Base-by-base conservation (phyloP, 2,888 invertebrate species). In the Ophion ellenae region DNA sequence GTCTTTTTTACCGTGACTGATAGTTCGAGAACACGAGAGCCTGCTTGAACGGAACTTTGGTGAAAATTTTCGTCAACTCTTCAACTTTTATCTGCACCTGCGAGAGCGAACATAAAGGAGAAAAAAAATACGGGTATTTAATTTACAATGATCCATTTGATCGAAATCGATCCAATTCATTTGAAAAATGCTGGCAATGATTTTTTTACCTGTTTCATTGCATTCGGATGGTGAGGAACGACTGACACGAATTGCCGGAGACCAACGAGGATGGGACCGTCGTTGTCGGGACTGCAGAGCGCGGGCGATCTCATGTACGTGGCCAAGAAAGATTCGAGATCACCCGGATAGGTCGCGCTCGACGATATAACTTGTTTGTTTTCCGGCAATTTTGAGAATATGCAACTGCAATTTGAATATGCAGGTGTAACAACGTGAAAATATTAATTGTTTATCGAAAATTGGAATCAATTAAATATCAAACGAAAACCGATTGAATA, bases 21-120 rank as follows among this genome's bases (percentile, higher is more conserved):
- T 97, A 97, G 93, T 98, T 98, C 83, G 97, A 97, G 94, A 99
- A 99, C 71, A 99, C 96, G 9, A 99, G 94, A 92, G 98, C 98
- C 94, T 99, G 99, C 80, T 97, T 97, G 92, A 98, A 99, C 24
- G 96, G 95, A 77, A 97, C 95, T 83, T 95, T 95, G 0, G 96
- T 95, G 77, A 99, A 95, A 78, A 99, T 95, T 89, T 96, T 95
- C 2, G 95, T 90, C 1, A 98, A 92, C 86, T 96, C 96, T 2
- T 95, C 95, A 90, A 96, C 95, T 94, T 97, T 97, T n/a, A 95
- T 94, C 88, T 93, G 91, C 3, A 93, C 90, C 94, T 94, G 78
- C 10, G 17, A 67, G 69, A 24, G n/a, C 9, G 66, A 67, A 67
- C 3, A 53, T 45, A 53, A 75, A 11, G 9, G 10, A 70, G 4